Conservation (phyloP, 2,797 vertebrate genomes). For the Trichosurus vulpecula region DNA sequence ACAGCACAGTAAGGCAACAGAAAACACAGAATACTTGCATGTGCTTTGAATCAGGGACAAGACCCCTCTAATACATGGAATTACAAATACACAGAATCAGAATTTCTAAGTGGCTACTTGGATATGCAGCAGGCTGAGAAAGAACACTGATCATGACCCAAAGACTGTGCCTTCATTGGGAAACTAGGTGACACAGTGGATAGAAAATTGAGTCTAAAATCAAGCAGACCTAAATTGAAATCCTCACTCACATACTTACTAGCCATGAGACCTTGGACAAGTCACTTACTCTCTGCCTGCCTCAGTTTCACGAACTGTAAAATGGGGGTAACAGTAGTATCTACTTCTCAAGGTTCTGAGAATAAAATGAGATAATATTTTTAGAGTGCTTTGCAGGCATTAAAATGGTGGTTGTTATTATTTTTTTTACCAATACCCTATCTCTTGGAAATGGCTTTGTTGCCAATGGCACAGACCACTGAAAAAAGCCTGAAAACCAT, state of each 20-base stretch:
- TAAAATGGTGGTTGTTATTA: too few relatives aligned
- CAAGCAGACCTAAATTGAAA: not conserved
- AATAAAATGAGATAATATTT: not conserved
- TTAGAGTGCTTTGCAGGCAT: not conserved
- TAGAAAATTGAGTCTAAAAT: not conserved
- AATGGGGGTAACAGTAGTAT: not conserved
- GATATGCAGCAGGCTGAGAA: not conserved
- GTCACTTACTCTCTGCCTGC: not conserved
- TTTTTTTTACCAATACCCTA: not conserved
- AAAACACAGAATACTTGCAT: not conserved
- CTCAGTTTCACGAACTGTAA: not conserved
- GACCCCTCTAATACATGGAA: not conserved
- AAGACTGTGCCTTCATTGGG: not conserved
- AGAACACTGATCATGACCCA: not conserved
- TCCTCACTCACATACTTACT: not conserved
- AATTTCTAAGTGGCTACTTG: not conserved
- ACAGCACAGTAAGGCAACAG: not conserved
- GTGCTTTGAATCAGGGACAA: not conserved
- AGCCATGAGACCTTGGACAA: not conserved
- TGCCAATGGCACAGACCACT: not conserved
- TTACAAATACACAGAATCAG: not conserved
- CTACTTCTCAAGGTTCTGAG: not conserved
- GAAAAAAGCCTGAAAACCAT: not conserved
- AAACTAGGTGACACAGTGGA: not conserved
- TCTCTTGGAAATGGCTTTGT: not conserved